A percentile compares a stretch with the other conserved stretches of the same genome.
Evolutionary conservation across 1,140 invertebrate genomes (phyloP).

Genomic region (Leptestheria dahalacensis): DNA sequence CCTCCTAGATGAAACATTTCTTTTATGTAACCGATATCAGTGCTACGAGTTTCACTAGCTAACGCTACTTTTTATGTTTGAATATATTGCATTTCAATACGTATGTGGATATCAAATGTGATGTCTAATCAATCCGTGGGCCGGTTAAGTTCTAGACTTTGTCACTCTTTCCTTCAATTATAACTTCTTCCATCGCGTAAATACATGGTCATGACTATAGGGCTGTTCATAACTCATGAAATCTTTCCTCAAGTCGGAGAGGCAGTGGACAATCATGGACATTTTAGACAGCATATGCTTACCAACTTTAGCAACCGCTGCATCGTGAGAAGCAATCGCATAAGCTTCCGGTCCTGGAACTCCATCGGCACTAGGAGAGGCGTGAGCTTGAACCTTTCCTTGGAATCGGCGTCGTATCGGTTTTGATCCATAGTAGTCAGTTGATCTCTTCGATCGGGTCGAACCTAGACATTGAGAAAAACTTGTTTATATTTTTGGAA

Average conservation of each 20-base stretch:
- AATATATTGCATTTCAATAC: no score
- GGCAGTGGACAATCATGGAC: no score
- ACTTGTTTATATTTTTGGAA: background rate
- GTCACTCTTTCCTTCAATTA: background rate
- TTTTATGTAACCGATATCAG: no score
- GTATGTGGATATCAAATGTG: no score
- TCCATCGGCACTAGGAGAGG: background rate
- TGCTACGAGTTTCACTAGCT: no score
- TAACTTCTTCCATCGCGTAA: no score
- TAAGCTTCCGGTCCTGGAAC: background rate
- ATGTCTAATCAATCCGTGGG: background rate
- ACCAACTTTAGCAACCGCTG: background rate
- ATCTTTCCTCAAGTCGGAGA: no score
- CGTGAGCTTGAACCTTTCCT: background rate
- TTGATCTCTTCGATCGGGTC: background rate
- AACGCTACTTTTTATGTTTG: no score
- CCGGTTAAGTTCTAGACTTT: background rate
- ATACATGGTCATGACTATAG: no score
- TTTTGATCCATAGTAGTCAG: background rate
- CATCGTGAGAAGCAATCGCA: background rate
- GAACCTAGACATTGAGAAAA: background rate
- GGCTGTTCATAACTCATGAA: no score
- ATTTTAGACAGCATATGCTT: background rate
- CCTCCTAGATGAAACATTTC: background rate
- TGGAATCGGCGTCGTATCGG: background rate